phyloP scores from a whole-genome alignment of 2,888 invertebrate species.

The Ectemnius cavifrons region DNA sequence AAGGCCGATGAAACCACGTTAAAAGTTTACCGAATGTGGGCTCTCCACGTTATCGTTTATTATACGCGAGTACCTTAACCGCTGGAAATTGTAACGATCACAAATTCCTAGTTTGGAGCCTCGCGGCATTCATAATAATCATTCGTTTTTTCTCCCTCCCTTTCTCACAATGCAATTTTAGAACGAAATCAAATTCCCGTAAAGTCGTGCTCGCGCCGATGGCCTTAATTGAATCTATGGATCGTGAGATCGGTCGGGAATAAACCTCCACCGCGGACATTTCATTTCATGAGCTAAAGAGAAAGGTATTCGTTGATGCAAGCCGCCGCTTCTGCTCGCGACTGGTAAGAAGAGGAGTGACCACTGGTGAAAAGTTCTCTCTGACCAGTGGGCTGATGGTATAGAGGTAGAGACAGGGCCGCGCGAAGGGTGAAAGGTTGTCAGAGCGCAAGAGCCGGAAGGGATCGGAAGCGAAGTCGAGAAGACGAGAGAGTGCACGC shows the following conservation, averaged over 20 bases:
- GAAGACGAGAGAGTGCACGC: constrained; percentile 8
- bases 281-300: constrained; percentile 46
- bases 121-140: too few species aligned
- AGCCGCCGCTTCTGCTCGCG: constrained; percentile 3
- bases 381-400: constrained; percentile 2
- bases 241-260: constrained; percentile 53
- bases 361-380: constrained; percentile 53
- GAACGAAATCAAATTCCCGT: constrained; percentile 49
- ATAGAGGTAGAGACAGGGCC: background rate
- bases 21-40: too few species aligned
- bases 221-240: constrained; percentile 54
- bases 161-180: constrained; percentile 7
- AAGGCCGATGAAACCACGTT: too few species aligned
- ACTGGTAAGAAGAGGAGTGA: constrained; percentile 19
- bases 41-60: too few species aligned
- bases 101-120: too few species aligned
- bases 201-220: constrained; percentile 40
- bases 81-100: too few species aligned
- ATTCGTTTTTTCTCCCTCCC: too few species aligned
- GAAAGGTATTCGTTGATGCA: constrained; percentile 46
- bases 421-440: background rate
- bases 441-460: background rate
- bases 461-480: background rate
- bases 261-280: constrained; percentile 39
- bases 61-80: too few species aligned